Evolutionary conservation across 2,888 invertebrate species (phyloP), one percentile per base, ranked within the genome.

Genomic region (Lochmaea capreae): DNA sequence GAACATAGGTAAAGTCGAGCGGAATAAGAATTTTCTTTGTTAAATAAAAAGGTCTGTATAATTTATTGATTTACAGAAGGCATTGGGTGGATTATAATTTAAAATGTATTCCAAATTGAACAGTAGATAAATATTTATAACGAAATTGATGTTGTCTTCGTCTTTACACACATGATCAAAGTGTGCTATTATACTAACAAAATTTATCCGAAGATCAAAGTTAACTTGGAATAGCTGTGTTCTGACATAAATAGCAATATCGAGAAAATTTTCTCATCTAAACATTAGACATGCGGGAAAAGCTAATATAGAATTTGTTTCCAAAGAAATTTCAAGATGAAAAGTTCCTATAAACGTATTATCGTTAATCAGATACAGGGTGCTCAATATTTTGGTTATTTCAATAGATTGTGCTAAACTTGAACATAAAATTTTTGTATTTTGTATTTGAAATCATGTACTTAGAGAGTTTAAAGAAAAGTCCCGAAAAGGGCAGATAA

Each of bases 1-100:
- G 16, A 66, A 66, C 66, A 26, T 33, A 33, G 70, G 65, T 73
- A 59, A 58, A 57, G 70, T 70, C 54, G 66, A 54, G 52, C 59
- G 54, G 65, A 70, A 33, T 33, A 8, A 8, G 33, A 33, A 33
- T 33, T 8, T 33, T 33, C 33, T 33, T 33, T 33, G 33, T 33
- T 33, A 33, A 33, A 33, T 8, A 33, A 33, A 33, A 33, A 33
- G 8, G 8, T 8, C 33, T 33, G 3, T 6, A 33, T 33, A 33
- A 33, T 33, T 33, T 33, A 33, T 33, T 33, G 33, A 33, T 33
- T 33, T 33, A 33, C 33, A 33, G 5, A 33, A 33, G 33, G 33
- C 33, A 33, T 33, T 33, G 33, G 33, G 33, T 8, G 8, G 33
- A 33, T 6, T 33, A 33, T 33, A 33, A 33, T 33, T 33, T 33